Evolutionary conservation across 2,888 invertebrate species (phyloP), one percentile per base, ranked within the genome.

Genomic region (Saturnia pavonia): DNA sequence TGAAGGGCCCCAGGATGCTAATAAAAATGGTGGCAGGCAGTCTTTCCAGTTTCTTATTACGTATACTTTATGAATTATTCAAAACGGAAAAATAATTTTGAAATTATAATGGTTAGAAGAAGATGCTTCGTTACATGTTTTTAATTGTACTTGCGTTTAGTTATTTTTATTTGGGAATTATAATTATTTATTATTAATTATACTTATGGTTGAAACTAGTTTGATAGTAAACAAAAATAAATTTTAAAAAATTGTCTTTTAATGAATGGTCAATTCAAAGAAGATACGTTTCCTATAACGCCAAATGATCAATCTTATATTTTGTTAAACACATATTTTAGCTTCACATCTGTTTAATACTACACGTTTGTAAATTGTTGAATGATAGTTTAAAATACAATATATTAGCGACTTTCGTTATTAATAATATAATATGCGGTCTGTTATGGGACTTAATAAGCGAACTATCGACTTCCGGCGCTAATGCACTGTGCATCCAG

Each of bases 51-150:
- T 71, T 68, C 68, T 70, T 71, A 70, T 76, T 77, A 75, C 67
- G 72, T 70, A 71, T 74, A 70, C 74, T 60, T 77, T 75, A 78
- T 77, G 78, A 78, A 78, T 78, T 76, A 78, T 78, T 72, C 74
- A 78, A 72, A 73, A 71, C 74, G 70, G 72, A 67, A 73, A 72
- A 74, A 74, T 76, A 73, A 75, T 76, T 78, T 75, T 69, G 68
- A 71, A 70, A 72, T 72, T 72, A 74, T 75, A 76, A 76, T 73
- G 76, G 71, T 22, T 63, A 40, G 16, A 51, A 69, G 40, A 34
- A 25, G 14, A 25, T 27, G 27, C 27, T 60, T 27, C 57, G 57
- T 16, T 1, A 22, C n/a, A 22, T 54, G 22, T 54, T 60, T 27
- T 14, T 14, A 60, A 60, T 25, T 25, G 6, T 25, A 27, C 27